These are phyloP conservation scores for Heliocidaris erythrogramma DNA, from an alignment of 35 echinoderm and acorn worm species.

Conservation along the genomic window DNA sequence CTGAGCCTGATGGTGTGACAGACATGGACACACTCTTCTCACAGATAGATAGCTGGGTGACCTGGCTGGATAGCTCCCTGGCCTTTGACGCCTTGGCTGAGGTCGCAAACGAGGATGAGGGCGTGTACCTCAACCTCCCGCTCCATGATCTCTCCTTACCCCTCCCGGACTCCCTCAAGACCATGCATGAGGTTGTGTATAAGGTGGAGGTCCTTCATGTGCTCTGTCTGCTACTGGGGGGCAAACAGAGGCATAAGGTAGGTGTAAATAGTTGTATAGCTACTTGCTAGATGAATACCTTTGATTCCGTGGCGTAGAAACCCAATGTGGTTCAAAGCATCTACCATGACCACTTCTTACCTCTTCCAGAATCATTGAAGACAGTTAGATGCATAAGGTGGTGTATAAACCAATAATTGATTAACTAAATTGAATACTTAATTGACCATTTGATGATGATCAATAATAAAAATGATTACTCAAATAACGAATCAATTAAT, in stretches of 20 bases:
- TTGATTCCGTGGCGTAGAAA: background rate
- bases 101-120: slow-evolving; percentile 84
- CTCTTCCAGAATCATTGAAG: too few species aligned
- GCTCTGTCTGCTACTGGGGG: slow-evolving; percentile 84
- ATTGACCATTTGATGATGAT: too few species aligned
- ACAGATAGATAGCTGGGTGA: slow-evolving; percentile 98
- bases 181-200: slow-evolving; percentile 97
- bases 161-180: slow-evolving; percentile 84
- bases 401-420: too few species aligned
- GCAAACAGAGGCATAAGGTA: slow-evolving; percentile 97
- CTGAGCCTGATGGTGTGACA: background rate
- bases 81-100: slow-evolving; percentile 99
- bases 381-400: too few species aligned
- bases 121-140: slow-evolving; percentile 78
- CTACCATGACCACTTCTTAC: too few species aligned
- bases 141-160: slow-evolving; percentile 72
- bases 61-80: slow-evolving; percentile 95
- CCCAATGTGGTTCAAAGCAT: too few species aligned
- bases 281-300: too few species aligned
- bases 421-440: too few species aligned
- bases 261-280: too few species aligned
- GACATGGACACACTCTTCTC: slow-evolving; percentile 68
- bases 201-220: slow-evolving; percentile 98
- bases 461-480: too few species aligned
- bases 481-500: too few species aligned